Base-by-base conservation (phyloP, 2,113 vertebrate species). In the Marmota monax region DNA sequence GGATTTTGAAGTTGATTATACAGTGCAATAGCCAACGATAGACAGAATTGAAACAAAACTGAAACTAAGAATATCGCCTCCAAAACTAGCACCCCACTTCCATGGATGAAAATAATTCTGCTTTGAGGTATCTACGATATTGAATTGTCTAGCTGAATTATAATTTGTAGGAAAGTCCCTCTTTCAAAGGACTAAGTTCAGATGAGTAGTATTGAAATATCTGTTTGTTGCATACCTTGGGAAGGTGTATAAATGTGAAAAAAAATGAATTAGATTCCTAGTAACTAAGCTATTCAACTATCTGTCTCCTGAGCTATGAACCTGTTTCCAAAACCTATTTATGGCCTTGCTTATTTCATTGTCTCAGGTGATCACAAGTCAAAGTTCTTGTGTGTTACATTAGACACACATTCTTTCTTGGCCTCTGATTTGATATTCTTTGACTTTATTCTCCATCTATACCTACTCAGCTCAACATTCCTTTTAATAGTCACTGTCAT, bases 1-100 rank as follows among this genome's bases (percentile, higher is more conserved):
- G 17, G 82, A 76, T 83, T 83, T 92, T 37, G 53, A 91, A 65
- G 94, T 83, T 78, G 29, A 22, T 93, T 87, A 63, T 65, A 13
- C 45, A 82, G 17, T 78, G 0, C n/a, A 88, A 70, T 18, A 84
- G 9, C 14, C 37, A 96, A 22, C 65, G n/a, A 32, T 88, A 70
- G 42, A 80, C 1, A 67, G 56, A 7, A 1, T 91, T 79, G 37
- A 88, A 93, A 70, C 74, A 4, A 94, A 90, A 88, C 39, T 70
- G 80, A 90, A 90, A 72, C 32, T 17, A n/a, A 92, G 22, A 90
- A 3, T 20, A 80, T n/a, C 78, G 13, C 45, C 17, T 74, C 53
- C 27, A 9, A 92, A 86, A 84, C 29, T 83, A 90, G 29, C 61
- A 83, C 53, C 10, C 12, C 12, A 58, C 32, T 32, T 92, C 29